A percentile compares a stretch with the other conserved stretches of the same genome.
Conservation (phyloP, 2,113 vertebrate genomes). For the Serinus canaria region DNA sequence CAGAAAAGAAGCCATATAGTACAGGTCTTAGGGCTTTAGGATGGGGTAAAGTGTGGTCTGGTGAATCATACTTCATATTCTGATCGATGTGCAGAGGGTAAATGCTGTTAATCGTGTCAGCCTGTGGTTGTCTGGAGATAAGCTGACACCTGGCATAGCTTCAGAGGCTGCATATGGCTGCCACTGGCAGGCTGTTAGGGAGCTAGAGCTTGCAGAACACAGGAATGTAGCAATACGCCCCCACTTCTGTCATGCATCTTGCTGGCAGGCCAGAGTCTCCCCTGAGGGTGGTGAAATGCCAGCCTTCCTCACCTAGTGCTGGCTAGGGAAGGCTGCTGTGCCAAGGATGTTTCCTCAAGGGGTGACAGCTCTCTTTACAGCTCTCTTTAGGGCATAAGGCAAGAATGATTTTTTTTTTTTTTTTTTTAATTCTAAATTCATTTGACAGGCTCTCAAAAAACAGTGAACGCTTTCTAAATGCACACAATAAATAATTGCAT, state of each 20-base stretch:
- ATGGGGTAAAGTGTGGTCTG: background rate
- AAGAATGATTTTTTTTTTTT: background rate
- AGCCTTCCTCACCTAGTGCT: background rate
- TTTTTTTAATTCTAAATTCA: background rate
- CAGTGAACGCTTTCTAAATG: background rate
- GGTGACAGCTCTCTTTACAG: background rate
- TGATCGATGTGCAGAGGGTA: background rate
- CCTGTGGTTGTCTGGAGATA: background rate
- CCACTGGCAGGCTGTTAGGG: background rate
- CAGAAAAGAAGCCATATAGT: background rate
- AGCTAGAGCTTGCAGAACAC: background rate
- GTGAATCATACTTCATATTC: background rate
- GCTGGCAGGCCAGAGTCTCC: background rate
- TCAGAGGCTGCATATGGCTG: background rate
- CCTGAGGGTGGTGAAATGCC: rapidly evolving
- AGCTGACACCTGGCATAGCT: background rate
- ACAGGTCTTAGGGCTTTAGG: background rate
- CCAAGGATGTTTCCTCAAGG: background rate
- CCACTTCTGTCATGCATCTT: background rate
- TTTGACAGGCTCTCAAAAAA: background rate
- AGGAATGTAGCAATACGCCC: background rate
- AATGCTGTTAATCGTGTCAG: background rate
- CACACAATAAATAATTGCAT: background rate
- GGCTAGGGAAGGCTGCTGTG: background rate
- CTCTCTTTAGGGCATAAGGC: background rate